A percentile compares a stretch with the other conserved stretches of the same genome.
phyloP scores from a whole-genome alignment of 2,113 vertebrate species.

The Blennius ocellaris region DNA sequence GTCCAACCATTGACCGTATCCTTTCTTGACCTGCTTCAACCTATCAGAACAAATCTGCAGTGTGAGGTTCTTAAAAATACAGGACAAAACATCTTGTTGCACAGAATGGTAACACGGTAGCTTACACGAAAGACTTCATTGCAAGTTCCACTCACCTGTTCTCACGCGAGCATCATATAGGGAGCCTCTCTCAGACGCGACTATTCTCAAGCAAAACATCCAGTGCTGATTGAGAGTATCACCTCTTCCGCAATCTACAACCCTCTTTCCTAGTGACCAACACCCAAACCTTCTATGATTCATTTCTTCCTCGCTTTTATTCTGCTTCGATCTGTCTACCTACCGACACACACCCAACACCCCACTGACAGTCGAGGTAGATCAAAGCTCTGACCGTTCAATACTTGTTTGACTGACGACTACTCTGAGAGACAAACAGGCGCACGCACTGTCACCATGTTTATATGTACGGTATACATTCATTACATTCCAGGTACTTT shows the following conservation, averaged over 20 bases:
- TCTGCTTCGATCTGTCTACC: background rate
- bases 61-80: background rate
- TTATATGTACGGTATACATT: too few relatives aligned
- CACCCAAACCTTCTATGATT: conserved; percentile 24
- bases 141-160: too few relatives aligned
- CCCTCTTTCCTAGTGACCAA: conserved; percentile 14
- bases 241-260: background rate
- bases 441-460: too few relatives aligned
- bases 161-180: too few relatives aligned
- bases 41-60: background rate
- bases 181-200: too few relatives aligned
- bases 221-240: background rate
- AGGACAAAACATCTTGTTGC: background rate
- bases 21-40: background rate
- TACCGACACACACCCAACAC: background rate
- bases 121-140: too few relatives aligned
- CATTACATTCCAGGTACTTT: too few relatives aligned
- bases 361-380: background rate
- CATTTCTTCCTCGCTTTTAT: conserved; percentile 14
- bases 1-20: background rate
- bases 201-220: background rate
- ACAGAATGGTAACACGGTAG: background rate
- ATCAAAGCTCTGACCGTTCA: conserved; percentile 25
- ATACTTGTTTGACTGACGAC: conserved; percentile 6
- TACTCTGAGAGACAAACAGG: background rate